phyloP scores from a whole-genome alignment of 2,797 vertebrate genomes.

The Sebastolobus alascanus region DNA sequence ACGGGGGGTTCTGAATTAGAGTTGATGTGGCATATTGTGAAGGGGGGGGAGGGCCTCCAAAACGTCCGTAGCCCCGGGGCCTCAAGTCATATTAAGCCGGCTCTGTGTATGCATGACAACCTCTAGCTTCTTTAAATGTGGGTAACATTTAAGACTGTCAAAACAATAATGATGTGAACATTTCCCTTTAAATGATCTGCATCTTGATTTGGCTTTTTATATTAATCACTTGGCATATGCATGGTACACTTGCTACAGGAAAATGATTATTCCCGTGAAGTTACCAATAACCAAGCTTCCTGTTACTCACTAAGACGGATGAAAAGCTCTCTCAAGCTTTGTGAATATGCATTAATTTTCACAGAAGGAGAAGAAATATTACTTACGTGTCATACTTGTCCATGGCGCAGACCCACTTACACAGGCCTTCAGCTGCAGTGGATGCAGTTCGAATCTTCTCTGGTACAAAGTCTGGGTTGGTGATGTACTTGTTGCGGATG shows the following conservation, averaged over 20 bases:
- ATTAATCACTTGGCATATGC: conserved; percentile 34
- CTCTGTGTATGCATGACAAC: background rate
- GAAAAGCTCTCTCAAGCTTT: conserved; percentile 24
- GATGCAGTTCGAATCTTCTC: conserved; percentile 94
- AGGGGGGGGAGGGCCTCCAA: too few relatives aligned
- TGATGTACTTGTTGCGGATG: conserved; percentile 92
- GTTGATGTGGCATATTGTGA: too few relatives aligned
- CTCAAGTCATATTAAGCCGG: too few relatives aligned
- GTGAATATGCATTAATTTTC: conserved; percentile 16
- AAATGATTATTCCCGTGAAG: conserved; percentile 18
- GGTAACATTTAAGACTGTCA: conserved; percentile 16
- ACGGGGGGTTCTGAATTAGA: too few relatives aligned
- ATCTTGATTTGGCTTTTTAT: conserved; percentile 15
- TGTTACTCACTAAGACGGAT: conserved; percentile 29
- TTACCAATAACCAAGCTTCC: conserved; percentile 16
- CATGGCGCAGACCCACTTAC: conserved; percentile 94
- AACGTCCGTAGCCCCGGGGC: too few relatives aligned
- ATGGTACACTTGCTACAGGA: conserved; percentile 3
- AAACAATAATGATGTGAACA: conserved; percentile 22
- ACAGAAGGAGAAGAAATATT: conserved; percentile 2
- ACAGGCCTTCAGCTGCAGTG: conserved; percentile 92
- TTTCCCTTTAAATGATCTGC: conserved; percentile 28
- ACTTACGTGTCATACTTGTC: conserved; percentile 92
- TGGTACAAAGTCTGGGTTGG: conserved; percentile 93
- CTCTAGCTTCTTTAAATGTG: conserved; percentile 5